A percentile compares a stretch with the other conserved stretches of the same genome.
phyloP scores from a whole-genome alignment of 2,797 vertebrate genomes.

The Aselliscus stoliczkanus region DNA sequence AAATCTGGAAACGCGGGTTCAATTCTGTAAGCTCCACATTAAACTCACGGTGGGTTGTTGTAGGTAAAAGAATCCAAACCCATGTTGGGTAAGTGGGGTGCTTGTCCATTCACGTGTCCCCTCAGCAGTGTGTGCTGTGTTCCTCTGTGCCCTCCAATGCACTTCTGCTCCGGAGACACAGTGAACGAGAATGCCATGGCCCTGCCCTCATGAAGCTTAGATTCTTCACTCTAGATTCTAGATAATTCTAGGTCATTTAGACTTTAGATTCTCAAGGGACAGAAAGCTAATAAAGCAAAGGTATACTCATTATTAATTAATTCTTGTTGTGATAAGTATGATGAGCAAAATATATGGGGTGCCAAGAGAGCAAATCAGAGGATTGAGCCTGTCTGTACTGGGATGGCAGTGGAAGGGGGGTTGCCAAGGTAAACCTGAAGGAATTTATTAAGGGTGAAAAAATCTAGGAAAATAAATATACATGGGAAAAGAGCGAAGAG shows the following conservation, averaged over 20 bases:
- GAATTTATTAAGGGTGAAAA: background rate
- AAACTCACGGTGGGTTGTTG: background rate
- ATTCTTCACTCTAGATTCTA: background rate
- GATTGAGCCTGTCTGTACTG: background rate
- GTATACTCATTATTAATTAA: background rate
- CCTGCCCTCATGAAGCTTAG: background rate
- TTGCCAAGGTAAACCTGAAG: background rate
- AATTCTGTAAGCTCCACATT: background rate
- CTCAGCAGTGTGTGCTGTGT: accelerated
- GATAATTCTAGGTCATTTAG: background rate
- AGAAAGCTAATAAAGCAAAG: background rate
- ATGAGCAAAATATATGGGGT: background rate
- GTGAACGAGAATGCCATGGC: background rate
- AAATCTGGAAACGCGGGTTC: background rate
- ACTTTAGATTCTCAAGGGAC: background rate
- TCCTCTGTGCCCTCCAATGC: background rate
- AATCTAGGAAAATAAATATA: background rate
- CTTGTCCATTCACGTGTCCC: accelerated
- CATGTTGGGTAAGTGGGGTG: accelerated
- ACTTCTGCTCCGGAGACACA: background rate
- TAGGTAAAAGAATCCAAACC: background rate
- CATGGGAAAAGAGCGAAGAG: background rate
- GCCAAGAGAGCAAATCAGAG: background rate
- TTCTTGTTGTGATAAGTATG: background rate
- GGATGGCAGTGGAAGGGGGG: background rate